Conservation (phyloP, 1,140 invertebrate species). For the Drosophila lini region DNA sequence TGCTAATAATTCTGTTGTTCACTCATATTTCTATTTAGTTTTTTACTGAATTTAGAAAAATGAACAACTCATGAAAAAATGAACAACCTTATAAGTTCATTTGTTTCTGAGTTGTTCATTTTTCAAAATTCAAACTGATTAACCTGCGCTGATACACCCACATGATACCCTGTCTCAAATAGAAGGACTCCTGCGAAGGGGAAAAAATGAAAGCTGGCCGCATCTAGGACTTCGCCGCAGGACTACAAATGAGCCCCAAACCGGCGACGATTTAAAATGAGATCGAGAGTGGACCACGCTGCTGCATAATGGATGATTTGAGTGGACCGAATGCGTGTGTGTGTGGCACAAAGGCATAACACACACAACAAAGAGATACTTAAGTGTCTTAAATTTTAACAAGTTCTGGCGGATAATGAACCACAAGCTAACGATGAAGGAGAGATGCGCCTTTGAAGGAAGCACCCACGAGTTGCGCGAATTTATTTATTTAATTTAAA, state of each 20-base stretch:
- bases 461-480: slow-evolving; percentile 3
- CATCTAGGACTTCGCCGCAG: slow-evolving; percentile 16
- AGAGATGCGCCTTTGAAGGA: slow-evolving; percentile 1
- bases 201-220: slow-evolving; percentile 8
- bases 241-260: slow-evolving; percentile 43
- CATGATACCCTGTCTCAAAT: not conserved
- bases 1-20: not conserved
- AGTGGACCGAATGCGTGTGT: slow-evolving; percentile 5
- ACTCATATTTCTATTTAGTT: not conserved
- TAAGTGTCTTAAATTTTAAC: slow-evolving; percentile 18
- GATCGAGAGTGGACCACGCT: slow-evolving; percentile 35
- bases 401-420: slow-evolving; percentile 20
- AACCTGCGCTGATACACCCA: not conserved
- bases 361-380: slow-evolving; percentile 28
- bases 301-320: slow-evolving; percentile 43
- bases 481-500: slow-evolving; percentile 13
- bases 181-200: slow-evolving; percentile 6
- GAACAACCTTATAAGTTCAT: no score
- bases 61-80: no score
- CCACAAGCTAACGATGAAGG: slow-evolving; percentile 5
- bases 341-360: not conserved
- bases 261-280: slow-evolving; percentile 32
- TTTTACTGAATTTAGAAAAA: no score
- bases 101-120: no score
- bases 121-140: not conserved